A percentile compares a stretch with the other conserved stretches of the same genome.
phyloP scores from a whole-genome alignment of 2,888 invertebrate species.

The Petrophora chlorosata region DNA sequence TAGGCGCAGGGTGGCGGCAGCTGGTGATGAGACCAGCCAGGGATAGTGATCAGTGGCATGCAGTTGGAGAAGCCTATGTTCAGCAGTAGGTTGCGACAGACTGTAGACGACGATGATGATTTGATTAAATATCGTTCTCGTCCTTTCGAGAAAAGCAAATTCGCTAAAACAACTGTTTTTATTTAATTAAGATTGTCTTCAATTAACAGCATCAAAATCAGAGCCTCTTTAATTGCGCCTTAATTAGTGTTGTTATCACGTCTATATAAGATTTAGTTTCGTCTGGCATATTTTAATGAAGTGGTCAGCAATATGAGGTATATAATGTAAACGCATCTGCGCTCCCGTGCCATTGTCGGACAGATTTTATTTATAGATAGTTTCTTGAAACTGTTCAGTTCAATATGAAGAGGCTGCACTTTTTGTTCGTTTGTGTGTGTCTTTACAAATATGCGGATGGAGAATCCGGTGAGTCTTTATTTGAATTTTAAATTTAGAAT shows the following conservation, averaged over 20 bases:
- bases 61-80: no score
- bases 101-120: no score
- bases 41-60: no score
- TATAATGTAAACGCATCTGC: constrained; percentile 25
- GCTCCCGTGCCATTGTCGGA: constrained; percentile 16
- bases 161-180: no score
- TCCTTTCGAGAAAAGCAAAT: no score
- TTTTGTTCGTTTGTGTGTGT: constrained; percentile 28
- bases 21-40: no score
- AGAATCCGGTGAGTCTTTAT: constrained; percentile 21
- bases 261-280: not conserved
- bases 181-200: not conserved
- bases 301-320: constrained; percentile 19
- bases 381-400: constrained; percentile 7
- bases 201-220: no score
- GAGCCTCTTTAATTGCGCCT: not conserved
- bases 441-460: constrained; percentile 24
- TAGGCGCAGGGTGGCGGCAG: no score
- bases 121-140: no score
- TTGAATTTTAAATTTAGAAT: no score
- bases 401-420: constrained; percentile 30
- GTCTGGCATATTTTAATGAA: constrained; percentile 1
- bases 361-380: constrained; percentile 17
- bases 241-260: not conserved
- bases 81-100: no score